A percentile compares a stretch with the other conserved stretches of the same genome.
Evolutionary conservation across 2,113 vertebrate genomes (phyloP).

Genomic region (Clarias magur): DNA sequence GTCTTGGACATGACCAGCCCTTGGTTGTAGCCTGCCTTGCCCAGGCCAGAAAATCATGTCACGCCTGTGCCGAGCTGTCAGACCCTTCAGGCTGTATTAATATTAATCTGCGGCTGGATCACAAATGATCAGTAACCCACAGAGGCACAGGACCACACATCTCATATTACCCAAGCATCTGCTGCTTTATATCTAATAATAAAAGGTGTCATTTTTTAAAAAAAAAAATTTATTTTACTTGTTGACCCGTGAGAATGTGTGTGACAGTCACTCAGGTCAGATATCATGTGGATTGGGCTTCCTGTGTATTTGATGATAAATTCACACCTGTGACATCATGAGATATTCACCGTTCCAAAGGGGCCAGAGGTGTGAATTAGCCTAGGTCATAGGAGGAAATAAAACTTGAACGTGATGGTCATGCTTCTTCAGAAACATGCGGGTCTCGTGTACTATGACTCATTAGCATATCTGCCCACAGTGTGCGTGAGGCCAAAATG

Average conservation of each 20-base stretch:
- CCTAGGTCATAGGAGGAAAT: not conserved
- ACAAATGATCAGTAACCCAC: slow-evolving; percentile 44
- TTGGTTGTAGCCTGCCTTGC: slow-evolving; percentile 20
- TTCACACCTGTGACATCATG: not conserved
- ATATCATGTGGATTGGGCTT: not conserved
- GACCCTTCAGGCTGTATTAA: slow-evolving; percentile 39
- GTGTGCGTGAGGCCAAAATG: not conserved
- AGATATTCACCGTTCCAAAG: not conserved
- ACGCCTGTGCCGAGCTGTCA: slow-evolving; percentile 35
- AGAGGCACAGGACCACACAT: slow-evolving; percentile 11
- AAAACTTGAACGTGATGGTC: not conserved
- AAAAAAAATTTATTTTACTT: no score
- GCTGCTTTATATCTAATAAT: slow-evolving; percentile 13
- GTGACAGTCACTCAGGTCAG: not conserved
- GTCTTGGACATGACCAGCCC: slow-evolving; percentile 42
- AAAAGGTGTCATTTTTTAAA: slow-evolving; percentile 4
- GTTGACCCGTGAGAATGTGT: not conserved
- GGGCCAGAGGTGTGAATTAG: not conserved
- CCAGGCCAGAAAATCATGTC: slow-evolving; percentile 44
- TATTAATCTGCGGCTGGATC: slow-evolving; percentile 39
- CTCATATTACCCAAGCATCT: slow-evolving; percentile 17
- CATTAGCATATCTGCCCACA: not conserved
- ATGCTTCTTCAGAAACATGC: not conserved
- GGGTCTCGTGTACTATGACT: not conserved
- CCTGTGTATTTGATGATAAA: not conserved